Conservation (phyloP, 2,113 vertebrate species). For the Nasalis larvatus region DNA sequence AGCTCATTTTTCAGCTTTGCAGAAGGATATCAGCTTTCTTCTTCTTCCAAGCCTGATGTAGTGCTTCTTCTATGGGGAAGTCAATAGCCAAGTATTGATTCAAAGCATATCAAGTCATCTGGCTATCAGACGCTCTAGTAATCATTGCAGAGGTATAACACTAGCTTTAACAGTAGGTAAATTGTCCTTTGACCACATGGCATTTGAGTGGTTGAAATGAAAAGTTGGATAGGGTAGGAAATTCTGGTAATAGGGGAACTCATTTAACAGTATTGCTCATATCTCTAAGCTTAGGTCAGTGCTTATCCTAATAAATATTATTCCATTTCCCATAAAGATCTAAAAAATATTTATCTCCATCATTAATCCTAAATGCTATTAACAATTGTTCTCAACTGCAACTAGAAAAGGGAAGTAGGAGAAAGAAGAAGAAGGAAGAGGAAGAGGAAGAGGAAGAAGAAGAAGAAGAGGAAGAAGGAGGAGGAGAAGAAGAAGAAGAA, state of each 20-base stretch:
- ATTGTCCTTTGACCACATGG: neutral
- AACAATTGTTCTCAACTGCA: neutral
- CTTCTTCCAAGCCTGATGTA: neutral
- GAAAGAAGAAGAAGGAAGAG: too few species aligned
- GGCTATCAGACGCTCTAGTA: neutral
- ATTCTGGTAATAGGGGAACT: neutral
- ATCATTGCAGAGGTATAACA: neutral
- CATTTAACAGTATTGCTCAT: neutral
- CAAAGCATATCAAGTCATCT: neutral
- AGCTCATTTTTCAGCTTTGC: conserved; percentile 1
- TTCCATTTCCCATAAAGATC: neutral
- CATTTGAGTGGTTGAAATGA: neutral
- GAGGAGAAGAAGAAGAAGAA: neutral
- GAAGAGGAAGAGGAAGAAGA: neutral
- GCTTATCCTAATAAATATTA: neutral
- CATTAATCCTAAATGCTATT: neutral
- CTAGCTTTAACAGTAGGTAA: neutral
- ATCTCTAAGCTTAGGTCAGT: neutral
- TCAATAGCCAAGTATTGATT: conserved; percentile 33
- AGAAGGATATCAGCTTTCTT: conserved; percentile 47
- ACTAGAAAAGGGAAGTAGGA: neutral
- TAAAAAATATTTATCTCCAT: neutral
- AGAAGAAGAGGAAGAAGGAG: too few species aligned
- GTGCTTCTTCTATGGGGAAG: neutral
- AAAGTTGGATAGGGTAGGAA: neutral